Base-by-base conservation (phyloP, 64 coral and sea anemone species). In the Pocillopora damicornis region DNA sequence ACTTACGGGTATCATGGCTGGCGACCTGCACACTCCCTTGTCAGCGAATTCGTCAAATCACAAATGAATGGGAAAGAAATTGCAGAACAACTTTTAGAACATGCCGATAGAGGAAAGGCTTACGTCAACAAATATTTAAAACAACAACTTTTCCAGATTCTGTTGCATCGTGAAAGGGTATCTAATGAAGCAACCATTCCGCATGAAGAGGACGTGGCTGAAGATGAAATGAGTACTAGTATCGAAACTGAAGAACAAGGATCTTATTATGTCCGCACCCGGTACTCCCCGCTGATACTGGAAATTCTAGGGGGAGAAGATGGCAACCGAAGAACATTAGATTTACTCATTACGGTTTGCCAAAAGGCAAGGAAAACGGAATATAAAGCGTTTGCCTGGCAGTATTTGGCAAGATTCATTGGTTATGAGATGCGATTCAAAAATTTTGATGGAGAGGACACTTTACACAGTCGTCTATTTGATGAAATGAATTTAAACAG, bases 21-120 rank as follows among this genome's bases (percentile, higher is more conserved):
- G 91, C 45, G 91, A 60, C 91, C 91, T 0, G 91, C 91, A 23
- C 91, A 93, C 35, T 35, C 87, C 26, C 87, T 93, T 10, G 91
- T 93, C 5, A 87, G 79, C 9, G 87, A 93, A 76, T 87, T 93
- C 63, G 80, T 93, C 0, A 82, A 26, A 2, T 65, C 80, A 18
- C 35, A 56, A 66, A 93, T 89, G 2, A 61, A 26, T 59, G 10
- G 59, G 10, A 35, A 60, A 4, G 59, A 79, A 18, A 79, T 78
- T 67, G 91, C 91, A 4, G 82, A 68, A 61, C 35, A 10, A 1
- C 7, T 76, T 16, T 35, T 93, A 2, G 79, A 93, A 6, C 30
- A 69, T 10, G 51, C 64, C 22, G 37, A 37, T 35, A 76, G 67
- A 51, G 87, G 80, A 60, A 64, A 37, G 13, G 80, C 91, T 6